Evolutionary conservation across 2,888 invertebrate species (phyloP), one percentile per base, ranked within the genome.

Genomic region (Acronicta leporina): DNA sequence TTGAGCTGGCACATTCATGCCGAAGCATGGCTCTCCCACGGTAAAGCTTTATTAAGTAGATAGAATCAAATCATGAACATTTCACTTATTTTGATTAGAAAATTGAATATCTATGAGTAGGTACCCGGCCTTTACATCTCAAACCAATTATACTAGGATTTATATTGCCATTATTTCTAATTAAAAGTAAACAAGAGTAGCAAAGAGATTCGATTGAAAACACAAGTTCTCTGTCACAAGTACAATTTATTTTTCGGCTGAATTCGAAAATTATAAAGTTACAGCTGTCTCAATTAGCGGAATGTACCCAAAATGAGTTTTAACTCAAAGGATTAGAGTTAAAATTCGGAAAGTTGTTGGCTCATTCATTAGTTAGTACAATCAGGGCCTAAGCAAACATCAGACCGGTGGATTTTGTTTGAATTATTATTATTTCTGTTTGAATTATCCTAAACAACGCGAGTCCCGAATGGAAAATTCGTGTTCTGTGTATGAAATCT

Each of bases 341-440:
- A 15, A 75, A 75, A 84, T 82, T 80, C 74, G 47, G 63, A 52
- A 57, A 53, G 65, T 55, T 62, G 61, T 56, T 43, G 69, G 55
- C 77, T 68, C 68, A 77, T 79, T 84, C 80, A 88, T 84, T 85
- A 87, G 86, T 81, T 77, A 74, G 75, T 84, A 86, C 87, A 88
- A 89, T 90, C 88, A 87, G 80, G 78, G 75, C 90, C 89, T 87
- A 87, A 87, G 82, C 83, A 90, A 91, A 92, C 87, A 88, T 84
- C 76, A 80, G 78, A 80, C 77, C 75, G 73, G 74, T 75, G 80
- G 77, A 80, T 82, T 82, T 84, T 87, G 87, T 88, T 88, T 88
- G 86, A 87, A 87, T 89, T 88, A 89, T 88, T 86, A 86, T 84
- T 84, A 86, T 87, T 83, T 84, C 83, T 81, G 87, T 73, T 87